These are phyloP conservation scores for Diachasmimorpha longicaudata DNA, from an alignment of 1,140 invertebrate species.

Conservation along the genomic window DNA sequence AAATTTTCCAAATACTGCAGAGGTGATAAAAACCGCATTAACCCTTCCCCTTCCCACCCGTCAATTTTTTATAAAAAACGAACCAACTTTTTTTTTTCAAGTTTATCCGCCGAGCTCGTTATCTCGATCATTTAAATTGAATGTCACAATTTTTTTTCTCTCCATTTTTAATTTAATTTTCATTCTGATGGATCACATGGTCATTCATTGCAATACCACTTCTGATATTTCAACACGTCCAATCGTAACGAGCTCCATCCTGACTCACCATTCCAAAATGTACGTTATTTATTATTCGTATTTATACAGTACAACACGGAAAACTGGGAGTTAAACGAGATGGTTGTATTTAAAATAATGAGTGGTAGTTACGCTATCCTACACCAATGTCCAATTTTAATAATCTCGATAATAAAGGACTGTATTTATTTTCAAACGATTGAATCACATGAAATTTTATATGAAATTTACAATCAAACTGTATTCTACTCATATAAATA, in stretches of 20 bases:
- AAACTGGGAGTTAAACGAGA: conserved; percentile 16
- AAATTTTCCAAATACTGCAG: no score
- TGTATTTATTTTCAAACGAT: background rate
- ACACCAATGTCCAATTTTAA: background rate
- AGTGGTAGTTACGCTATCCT: background rate
- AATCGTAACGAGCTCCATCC: conserved; percentile 15
- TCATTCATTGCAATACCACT: conserved; percentile 1
- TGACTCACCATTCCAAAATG: background rate
- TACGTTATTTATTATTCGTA: conserved; percentile 16
- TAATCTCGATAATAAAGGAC: background rate
- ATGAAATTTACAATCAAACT: background rate
- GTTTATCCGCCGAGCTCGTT: background rate
- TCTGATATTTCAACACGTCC: conserved; percentile 20
- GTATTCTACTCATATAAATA: no score
- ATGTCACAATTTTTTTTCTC: background rate
- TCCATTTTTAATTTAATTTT: background rate
- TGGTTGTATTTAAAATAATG: conserved; percentile 19
- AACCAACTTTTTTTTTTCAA: no score
- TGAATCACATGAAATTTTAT: background rate
- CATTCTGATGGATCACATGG: conserved; percentile 3
- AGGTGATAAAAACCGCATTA: no score
- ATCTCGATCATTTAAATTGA: background rate
- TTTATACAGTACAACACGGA: conserved; percentile 6
- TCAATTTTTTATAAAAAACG: no score
- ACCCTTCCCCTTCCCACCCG: no score